Evolutionary conservation across 2,888 invertebrate species (phyloP), one percentile per base, ranked within the genome.

Genomic region (Dryomyza anilis): DNA sequence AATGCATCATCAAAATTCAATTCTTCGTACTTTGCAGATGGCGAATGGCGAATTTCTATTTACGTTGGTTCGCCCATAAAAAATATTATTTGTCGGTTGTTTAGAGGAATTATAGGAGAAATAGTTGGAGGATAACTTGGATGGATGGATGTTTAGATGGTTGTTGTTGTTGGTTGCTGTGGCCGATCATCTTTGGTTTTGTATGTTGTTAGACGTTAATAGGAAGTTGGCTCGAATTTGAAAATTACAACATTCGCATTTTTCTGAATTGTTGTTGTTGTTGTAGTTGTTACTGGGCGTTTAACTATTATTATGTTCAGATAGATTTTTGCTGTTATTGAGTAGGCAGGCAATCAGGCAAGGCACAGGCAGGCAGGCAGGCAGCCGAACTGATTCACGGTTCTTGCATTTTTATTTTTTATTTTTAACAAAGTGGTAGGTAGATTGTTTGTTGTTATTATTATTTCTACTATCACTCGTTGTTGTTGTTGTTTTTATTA

Each of bases 141-240:
- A 43, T n/a, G 43, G 16, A 16, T 16, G 14, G 39, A 39, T 50
- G n/a, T 74, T 72, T 29, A 10, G 10, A 25, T 30, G 21, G 43
- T 57, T 25, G 21, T 57, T 57, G 39, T 57, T 57, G 25, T 39
- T n/a, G 16, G 56, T 39, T 43, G 36, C 27, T 61, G 60, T 33
- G 10, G 48, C 23, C 21, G 60, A 10, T 19, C 5, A 14, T 36
- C 36, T 23, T 19, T 57, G 25, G 10, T 43, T 12, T 16, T 27
- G 57, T 23, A 25, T 25, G 43, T 57, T 57, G 57, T 57, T 57
- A 23, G 43, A 43, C 45, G 62, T 65, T 66, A 67, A 68, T 67
- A 67, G 67, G 68, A 67, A 68, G 64, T 68, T 67, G 46, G 68
- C 62, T 70, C 67, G n/a, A n/a, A 65, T 70, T 65, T 67, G 63